Conservation (phyloP, 2,888 invertebrate genomes). For the Thera britannica region DNA sequence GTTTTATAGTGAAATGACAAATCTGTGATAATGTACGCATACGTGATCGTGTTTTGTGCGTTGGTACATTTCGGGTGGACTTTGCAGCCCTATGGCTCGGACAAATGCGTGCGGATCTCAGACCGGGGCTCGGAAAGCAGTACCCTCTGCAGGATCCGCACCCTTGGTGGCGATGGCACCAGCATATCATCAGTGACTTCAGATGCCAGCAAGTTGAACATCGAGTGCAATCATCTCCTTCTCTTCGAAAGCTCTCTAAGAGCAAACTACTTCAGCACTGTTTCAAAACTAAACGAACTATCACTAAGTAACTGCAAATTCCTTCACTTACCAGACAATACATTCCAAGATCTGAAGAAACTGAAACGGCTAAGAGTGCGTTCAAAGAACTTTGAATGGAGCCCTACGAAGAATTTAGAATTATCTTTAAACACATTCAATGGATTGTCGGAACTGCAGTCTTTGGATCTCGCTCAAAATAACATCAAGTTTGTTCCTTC, state of each 20-base stretch:
- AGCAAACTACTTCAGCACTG: slow-evolving; percentile 88
- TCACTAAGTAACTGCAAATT: slow-evolving; percentile 92
- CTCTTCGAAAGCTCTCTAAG: slow-evolving; percentile 91
- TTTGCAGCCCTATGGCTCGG: slow-evolving; percentile 81
- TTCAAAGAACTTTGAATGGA: slow-evolving; percentile 93
- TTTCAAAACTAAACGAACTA: slow-evolving; percentile 90
- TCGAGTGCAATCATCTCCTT: slow-evolving; percentile 91
- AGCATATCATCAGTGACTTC: slow-evolving; percentile 86
- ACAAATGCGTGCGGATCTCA: slow-evolving; percentile 76
- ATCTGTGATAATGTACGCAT: slow-evolving; percentile 82
- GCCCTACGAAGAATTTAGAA: slow-evolving; percentile 89
- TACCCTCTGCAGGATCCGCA: slow-evolving; percentile 88
- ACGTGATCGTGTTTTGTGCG: slow-evolving; percentile 78
- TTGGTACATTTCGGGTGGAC: slow-evolving; percentile 83
- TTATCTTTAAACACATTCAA: slow-evolving; percentile 88
- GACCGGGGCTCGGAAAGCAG: slow-evolving; percentile 78
- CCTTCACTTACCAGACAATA: slow-evolving; percentile 89
- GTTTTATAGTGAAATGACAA: slow-evolving; percentile 81
- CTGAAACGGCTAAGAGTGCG: slow-evolving; percentile 91
- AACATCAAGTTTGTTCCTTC: slow-evolving; percentile 92
- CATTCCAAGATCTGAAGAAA: slow-evolving; percentile 92
- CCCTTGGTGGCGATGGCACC: slow-evolving; percentile 88
- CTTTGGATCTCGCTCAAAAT: slow-evolving; percentile 92
- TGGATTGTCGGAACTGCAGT: slow-evolving; percentile 91
- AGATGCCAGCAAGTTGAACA: slow-evolving; percentile 89